Evolutionary conservation across 1,140 invertebrate genomes (phyloP), one percentile per base, ranked within the genome.

Genomic region (Lordiphosa collinella): DNA sequence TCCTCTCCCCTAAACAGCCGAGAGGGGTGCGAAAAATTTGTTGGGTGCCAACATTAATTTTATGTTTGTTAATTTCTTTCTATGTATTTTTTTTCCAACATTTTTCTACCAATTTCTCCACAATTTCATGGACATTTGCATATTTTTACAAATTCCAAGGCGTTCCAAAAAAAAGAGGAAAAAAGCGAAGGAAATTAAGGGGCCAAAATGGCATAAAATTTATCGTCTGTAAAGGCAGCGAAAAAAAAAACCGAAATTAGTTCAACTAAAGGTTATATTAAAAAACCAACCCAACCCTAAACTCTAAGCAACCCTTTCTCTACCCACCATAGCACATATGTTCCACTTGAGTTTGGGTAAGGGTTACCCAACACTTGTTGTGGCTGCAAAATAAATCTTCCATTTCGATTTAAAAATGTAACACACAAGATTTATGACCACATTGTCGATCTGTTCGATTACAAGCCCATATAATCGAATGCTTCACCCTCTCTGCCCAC

Each of bases 21-120:
- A 16, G 34, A 38, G 47, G 52, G 43, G 31, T 36, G 38, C 43
- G n/a, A 25, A 29, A 53, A 68, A 64, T 62, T 82, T 84, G 78
- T 82, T 82, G 78, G 78, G 78, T 82, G 78, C 78, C 74, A 84
- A 82, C 78, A 82, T 82, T 82, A 82, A 84, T 82, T 82, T 82
- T 82, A 82, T 82, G 78, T 84, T 82, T 82, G 78, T 82, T 82
- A 82, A 82, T 82, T 82, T 82, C 79, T 84, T 82, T 78, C 41
- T 29, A 5, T 25, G 6, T 29, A 11, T 82, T 84, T 78, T 82
- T 18, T 61, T 72, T 70, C 38, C 6, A 52, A 34, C 68, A 43
- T 59, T 80, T 72, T 80, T 52, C 13, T 62, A 63, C 50, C 48
- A 74, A 52, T 64, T 76, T 50, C 55, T 50, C 31, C 58, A 76